A percentile compares a stretch with the other conserved stretches of the same genome.
Conservation (phyloP, 2,888 invertebrate species). For the Acleris laterana region DNA sequence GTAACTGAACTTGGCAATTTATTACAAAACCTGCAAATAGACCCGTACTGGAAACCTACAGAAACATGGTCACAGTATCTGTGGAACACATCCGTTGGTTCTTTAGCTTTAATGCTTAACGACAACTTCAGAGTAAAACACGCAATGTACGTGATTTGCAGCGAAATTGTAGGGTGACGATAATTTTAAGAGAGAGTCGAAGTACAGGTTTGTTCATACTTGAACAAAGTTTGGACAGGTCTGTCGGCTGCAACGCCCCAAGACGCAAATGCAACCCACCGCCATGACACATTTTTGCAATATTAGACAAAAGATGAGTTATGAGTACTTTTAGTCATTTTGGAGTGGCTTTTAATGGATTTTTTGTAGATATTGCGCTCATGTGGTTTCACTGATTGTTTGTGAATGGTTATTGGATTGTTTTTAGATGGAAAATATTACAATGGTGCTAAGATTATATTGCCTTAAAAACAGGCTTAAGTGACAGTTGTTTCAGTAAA, state of each 20-base stretch:
- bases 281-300: conserved; percentile 56
- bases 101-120: background rate
- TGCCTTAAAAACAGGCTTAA: too few relatives aligned
- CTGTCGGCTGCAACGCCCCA: conserved; percentile 54
- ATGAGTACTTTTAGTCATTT: conserved; percentile 43
- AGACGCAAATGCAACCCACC: conserved; percentile 53
- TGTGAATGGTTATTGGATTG: too few relatives aligned
- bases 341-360: conserved; percentile 5
- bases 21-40: conserved; percentile 60
- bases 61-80: background rate
- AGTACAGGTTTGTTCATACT: conserved; percentile 61
- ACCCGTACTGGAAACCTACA: conserved; percentile 39
- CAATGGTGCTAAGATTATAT: too few relatives aligned
- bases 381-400: too few relatives aligned
- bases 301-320: conserved; percentile 60
- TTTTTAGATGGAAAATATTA: too few relatives aligned
- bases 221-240: conserved; percentile 65
- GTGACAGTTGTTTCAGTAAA: too few relatives aligned
- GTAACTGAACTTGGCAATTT: conserved; percentile 68
- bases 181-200: conserved; percentile 29
- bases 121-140: background rate
- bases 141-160: conserved; percentile 40
- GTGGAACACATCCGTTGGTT: conserved; percentile 35
- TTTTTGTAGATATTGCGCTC: background rate
- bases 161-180: conserved; percentile 19